These are phyloP conservation scores for Eulithis prunata DNA, from an alignment of 2,888 invertebrate genomes.

Conservation along the genomic window DNA sequence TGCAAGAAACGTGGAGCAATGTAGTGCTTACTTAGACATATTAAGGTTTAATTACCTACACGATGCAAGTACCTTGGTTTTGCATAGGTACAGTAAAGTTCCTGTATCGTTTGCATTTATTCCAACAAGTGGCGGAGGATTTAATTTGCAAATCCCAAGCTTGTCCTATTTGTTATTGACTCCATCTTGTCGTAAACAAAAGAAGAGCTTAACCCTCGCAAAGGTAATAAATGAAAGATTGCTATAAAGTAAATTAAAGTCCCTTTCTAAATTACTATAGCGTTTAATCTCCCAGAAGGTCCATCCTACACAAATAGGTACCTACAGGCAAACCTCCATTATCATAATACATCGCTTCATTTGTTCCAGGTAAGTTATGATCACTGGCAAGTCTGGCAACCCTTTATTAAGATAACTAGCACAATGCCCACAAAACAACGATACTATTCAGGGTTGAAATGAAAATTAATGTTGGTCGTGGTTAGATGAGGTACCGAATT, in stretches of 20 bases:
- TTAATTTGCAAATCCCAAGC: too few species aligned
- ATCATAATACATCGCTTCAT: conserved; percentile 30
- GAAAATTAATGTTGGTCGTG: conserved; percentile 23
- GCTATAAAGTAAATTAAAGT: conserved; percentile 5
- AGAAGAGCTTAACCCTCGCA: neutral
- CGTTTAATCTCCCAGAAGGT: conserved; percentile 54
- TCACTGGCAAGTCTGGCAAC: conserved; percentile 10
- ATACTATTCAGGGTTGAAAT: conserved; percentile 19
- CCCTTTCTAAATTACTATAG: conserved; percentile 47
- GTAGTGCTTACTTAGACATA: conserved; percentile 6
- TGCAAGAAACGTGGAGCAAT: conserved; percentile 18
- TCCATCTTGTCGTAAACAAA: neutral
- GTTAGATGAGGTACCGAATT: conserved; percentile 4
- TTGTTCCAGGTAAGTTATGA: conserved; percentile 30
- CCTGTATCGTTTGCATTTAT: too few species aligned
- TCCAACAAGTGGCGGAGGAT: too few species aligned
- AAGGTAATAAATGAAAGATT: conserved; percentile 2
- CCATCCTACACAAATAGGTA: conserved; percentile 59
- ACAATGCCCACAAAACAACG: conserved; percentile 26
- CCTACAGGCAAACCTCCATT: conserved; percentile 31
- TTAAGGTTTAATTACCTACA: neutral
- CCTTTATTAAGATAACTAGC: conserved; percentile 31
- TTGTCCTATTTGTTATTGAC: neutral
- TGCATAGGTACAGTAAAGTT: too few species aligned
- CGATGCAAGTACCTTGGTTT: too few species aligned